Conservation (phyloP, 64 coral and sea anemone species). For the Stichodactyla mertensii region DNA sequence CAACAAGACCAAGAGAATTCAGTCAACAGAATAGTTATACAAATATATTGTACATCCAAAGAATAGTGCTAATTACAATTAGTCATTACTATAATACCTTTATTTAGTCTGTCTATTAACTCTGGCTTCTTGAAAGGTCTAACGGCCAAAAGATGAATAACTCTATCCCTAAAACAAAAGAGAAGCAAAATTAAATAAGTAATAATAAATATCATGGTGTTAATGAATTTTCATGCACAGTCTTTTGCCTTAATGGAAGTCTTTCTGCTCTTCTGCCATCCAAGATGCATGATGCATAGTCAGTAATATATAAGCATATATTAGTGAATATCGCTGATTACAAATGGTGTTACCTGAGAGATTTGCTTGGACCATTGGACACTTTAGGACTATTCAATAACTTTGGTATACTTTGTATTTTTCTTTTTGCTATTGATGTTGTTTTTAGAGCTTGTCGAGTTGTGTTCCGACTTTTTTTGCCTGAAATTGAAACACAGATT, state of each 20-base stretch:
- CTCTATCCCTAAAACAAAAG: conserved; percentile 61
- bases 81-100: conserved; percentile 48
- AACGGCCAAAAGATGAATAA: conserved; percentile 92
- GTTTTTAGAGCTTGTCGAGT: neutral
- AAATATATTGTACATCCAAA: too few species aligned
- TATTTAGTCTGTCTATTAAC: conserved; percentile 75
- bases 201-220: neutral
- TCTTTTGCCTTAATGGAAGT: too few species aligned
- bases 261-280: too few species aligned
- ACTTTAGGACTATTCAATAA: conserved; percentile 24
- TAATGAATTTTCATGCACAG: neutral
- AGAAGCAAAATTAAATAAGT: neutral
- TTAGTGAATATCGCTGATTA: too few species aligned
- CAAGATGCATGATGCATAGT: too few species aligned
- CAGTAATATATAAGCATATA: too few species aligned
- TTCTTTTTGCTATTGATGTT: neutral
- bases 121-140: conserved; percentile 89
- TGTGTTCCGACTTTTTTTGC: conserved; percentile 7
- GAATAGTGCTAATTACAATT: too few species aligned
- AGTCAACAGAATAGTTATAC: too few species aligned
- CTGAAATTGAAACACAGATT: neutral
- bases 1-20: too few species aligned
- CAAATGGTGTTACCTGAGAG: conserved; percentile 42
- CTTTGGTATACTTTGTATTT: conserved; percentile 5
- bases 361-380: conserved; percentile 79